phyloP scores from a whole-genome alignment of 2,888 invertebrate genomes.

The Agriopis aurantiaria region DNA sequence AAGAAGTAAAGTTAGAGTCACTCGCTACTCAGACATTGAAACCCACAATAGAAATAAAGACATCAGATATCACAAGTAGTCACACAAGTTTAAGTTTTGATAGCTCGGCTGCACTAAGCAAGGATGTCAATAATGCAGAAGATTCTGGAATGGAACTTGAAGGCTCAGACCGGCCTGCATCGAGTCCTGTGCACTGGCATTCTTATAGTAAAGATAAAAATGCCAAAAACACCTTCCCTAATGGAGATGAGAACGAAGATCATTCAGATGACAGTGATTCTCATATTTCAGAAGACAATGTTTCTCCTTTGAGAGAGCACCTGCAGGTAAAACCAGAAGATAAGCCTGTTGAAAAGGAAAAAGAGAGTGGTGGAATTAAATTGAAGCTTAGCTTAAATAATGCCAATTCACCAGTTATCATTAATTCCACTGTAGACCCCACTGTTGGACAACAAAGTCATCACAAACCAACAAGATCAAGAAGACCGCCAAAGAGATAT shows the following conservation, averaged over 20 bases:
- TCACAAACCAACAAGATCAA: slow-evolving; percentile 71
- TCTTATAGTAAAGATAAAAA: slow-evolving; percentile 51
- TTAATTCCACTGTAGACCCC: slow-evolving; percentile 83
- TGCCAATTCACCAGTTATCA: slow-evolving; percentile 81
- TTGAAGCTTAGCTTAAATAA: slow-evolving; percentile 81
- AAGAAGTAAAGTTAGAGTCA: slow-evolving; percentile 63
- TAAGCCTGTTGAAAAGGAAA: slow-evolving; percentile 59
- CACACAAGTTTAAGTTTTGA: slow-evolving; percentile 69
- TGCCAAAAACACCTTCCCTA: slow-evolving; percentile 54
- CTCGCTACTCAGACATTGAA: slow-evolving; percentile 60
- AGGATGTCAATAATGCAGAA: slow-evolving; percentile 64
- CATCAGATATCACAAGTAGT: slow-evolving; percentile 62
- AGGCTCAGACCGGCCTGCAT: slow-evolving; percentile 58
- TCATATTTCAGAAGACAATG: slow-evolving; percentile 60
- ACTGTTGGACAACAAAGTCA: slow-evolving; percentile 72
- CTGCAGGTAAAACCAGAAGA: slow-evolving; percentile 55
- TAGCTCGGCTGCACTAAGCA: slow-evolving; percentile 59
- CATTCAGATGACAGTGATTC: slow-evolving; percentile 74
- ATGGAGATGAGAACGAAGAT: slow-evolving; percentile 74
- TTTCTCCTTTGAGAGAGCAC: slow-evolving; percentile 52
- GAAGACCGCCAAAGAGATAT: slow-evolving; percentile 80
- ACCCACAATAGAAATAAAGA: slow-evolving; percentile 52
- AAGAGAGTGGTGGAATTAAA: slow-evolving; percentile 76
- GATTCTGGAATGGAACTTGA: slow-evolving; percentile 68
- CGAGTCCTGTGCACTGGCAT: slow-evolving; percentile 59